Evolutionary conservation across 2,113 vertebrate genomes (phyloP), one percentile per base, ranked within the genome.

Genomic region (Mus musculus): DNA sequence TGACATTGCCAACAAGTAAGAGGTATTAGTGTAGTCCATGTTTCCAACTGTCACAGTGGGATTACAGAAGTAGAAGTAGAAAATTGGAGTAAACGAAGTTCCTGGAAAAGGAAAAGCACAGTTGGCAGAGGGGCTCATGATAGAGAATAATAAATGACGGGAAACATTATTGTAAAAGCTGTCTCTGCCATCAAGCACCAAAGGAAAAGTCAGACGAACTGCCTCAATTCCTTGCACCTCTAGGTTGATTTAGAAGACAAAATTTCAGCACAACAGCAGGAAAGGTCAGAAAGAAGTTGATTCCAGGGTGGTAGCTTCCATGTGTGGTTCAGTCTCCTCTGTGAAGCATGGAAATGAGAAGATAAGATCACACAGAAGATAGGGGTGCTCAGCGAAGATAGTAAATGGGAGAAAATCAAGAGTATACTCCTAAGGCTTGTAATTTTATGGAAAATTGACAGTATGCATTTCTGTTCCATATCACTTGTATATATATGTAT

Each of bases 21-120:
- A 97, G 98, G 98, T 98, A 98, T 98, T 98, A 98, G 98, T 97
- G 98, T 93, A 98, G 96, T 17, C 96, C 96, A 97, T 98, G 98
- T 98, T 98, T 98, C 97, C 95, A 98, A 28, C 93, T 98, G 98
- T 98, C 98, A 98, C 88, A 17, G 42, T 98, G 97, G 98, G 98
- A 98, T 98, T 98, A 98, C 98, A 98, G 93, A 97, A 98, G 99
- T 93, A 97, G 98, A 98, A 98, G 98, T 98, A 98, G 98, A 99
- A 99, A 99, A 99, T 99, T 99, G 98, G 98, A 98, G 98, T 97
- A 98, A 98, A 98, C 95, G 98, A 97, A 97, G 98, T 98, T 98
- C 97, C 97, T 95, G 95, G 97, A 98, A 98, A 98, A 98, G 97
- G 97, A 95, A 98, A 98, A 98, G 97, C 98, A 96, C 94, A 98